Conservation (phyloP, 2,888 invertebrate genomes). For the Dyspetes luteomarginatus region DNA sequence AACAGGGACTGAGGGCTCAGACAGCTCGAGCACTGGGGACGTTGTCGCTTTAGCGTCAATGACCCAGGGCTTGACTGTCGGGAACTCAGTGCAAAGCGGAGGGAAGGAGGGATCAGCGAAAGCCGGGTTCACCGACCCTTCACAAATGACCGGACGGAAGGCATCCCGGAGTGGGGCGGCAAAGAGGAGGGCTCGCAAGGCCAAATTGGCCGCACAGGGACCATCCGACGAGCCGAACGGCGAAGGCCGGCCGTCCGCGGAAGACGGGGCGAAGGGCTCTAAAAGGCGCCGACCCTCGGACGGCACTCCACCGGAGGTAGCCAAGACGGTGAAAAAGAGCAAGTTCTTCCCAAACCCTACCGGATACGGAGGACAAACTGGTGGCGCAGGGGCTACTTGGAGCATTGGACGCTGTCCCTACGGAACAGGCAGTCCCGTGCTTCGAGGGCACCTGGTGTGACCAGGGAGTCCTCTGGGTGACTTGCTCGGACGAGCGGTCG, state of each 20-base stretch:
- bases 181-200: constrained; percentile 12
- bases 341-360: neutral
- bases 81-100: neutral
- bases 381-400: constrained; percentile 23
- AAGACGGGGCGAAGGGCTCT: neutral
- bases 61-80: neutral
- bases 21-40: neutral
- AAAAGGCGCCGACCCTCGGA: constrained; percentile 17
- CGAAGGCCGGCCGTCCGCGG: neutral
- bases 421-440: constrained; percentile 16
- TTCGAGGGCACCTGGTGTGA: constrained; percentile 40
- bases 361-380: constrained; percentile 8
- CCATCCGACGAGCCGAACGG: no score
- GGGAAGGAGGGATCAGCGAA: neutral
- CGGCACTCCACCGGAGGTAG: neutral
- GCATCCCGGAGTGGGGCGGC: neutral
- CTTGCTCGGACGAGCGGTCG: constrained; percentile 26
- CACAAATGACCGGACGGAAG: neutral
- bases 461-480: constrained; percentile 30
- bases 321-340: constrained; percentile 8
- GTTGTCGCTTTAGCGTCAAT: no score
- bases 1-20: neutral
- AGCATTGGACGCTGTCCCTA: constrained; percentile 16
- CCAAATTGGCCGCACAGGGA: neutral
- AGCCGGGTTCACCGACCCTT: neutral